Conservation (phyloP, 2,888 invertebrate species). For the Caradrina kadenii region DNA sequence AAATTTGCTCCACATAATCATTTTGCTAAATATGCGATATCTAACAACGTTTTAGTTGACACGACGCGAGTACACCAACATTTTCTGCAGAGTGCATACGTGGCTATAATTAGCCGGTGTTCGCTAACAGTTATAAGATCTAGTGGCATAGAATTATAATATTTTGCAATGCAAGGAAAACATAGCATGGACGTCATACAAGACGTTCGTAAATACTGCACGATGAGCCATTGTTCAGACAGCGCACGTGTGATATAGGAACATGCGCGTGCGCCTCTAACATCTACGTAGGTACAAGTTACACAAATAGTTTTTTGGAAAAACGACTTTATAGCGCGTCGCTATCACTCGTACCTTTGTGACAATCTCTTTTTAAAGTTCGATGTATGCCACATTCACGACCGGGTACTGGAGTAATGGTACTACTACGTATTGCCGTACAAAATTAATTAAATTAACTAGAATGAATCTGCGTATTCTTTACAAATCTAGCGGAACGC, state of each 20-base stretch:
- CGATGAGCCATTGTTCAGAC: constrained; percentile 50
- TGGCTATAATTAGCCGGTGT: background rate
- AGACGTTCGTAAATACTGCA: constrained; percentile 40
- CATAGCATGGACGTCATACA: constrained; percentile 19
- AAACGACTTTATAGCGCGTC: no score
- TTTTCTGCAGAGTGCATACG: constrained; percentile 22
- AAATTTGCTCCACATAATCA: background rate
- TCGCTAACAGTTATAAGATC: background rate
- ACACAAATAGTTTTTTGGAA: no score
- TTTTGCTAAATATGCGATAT: constrained; percentile 7
- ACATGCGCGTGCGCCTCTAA: background rate
- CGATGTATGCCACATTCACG: background rate
- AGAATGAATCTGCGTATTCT: constrained; percentile 18
- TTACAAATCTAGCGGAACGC: background rate
- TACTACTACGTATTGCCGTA: no score
- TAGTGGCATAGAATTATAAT: constrained; percentile 29
- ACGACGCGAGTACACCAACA: constrained; percentile 11
- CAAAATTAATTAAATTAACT: background rate
- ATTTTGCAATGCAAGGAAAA: constrained; percentile 43
- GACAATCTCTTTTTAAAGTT: background rate
- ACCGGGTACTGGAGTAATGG: background rate
- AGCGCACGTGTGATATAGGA: constrained; percentile 19
- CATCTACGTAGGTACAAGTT: background rate
- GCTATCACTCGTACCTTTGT: background rate
- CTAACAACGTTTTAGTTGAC: constrained; percentile 7